phyloP scores from a whole-genome alignment of 2,113 vertebrate genomes.

The Ceyx melanurus region DNA sequence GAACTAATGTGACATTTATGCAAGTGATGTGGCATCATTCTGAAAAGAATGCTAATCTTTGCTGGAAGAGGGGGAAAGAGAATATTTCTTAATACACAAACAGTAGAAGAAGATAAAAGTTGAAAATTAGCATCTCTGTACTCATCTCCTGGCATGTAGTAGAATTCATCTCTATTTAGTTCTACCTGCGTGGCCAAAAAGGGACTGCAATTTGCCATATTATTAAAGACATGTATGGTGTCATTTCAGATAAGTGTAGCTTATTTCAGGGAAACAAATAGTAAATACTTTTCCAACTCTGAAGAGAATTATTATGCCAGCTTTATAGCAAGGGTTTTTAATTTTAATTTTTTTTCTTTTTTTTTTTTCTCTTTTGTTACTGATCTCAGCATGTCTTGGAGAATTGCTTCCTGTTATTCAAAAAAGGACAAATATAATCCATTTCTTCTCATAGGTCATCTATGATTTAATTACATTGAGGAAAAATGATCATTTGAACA shows the following conservation, averaged over 20 bases:
- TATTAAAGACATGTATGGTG: slow-evolving; percentile 20
- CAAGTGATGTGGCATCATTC: background rate
- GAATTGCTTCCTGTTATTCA: background rate
- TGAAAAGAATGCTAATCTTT: background rate
- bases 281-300: slow-evolving; percentile 47
- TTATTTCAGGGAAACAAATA: slow-evolving; percentile 51
- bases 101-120: background rate
- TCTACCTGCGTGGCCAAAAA: background rate
- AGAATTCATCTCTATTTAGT: slow-evolving; percentile 6
- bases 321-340: background rate
- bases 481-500: background rate
- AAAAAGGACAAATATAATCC: background rate
- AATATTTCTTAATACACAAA: background rate
- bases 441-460: background rate
- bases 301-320: slow-evolving; percentile 49
- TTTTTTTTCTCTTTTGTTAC: background rate
- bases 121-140: background rate
- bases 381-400: background rate
- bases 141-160: background rate
- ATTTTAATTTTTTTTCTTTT: background rate
- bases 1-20: background rate
- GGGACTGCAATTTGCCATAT: background rate
- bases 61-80: background rate
- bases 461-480: background rate
- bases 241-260: background rate